Percentiles rank a stretch among this genome's conserved stretches.
Conservation (phyloP, 2,888 invertebrate genomes). For the Brachyptera risi region DNA sequence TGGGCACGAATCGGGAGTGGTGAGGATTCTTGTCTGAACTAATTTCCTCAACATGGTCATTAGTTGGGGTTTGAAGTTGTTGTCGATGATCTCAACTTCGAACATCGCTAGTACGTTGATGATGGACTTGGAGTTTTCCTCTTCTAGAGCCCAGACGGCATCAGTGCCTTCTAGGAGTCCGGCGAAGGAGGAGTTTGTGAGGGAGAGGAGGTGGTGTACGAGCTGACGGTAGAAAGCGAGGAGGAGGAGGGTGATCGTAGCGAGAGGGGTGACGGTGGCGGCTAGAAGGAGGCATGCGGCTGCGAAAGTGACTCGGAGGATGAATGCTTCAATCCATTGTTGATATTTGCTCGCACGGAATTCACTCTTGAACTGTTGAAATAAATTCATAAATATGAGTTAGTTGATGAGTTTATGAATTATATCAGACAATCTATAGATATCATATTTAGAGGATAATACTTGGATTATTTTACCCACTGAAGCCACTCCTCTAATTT, state of each 20-base stretch:
- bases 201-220: slow-evolving; percentile 2
- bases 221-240: slow-evolving; percentile 20
- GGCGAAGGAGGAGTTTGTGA: slow-evolving; percentile 40
- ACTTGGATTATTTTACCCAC: too few species aligned
- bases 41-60: slow-evolving; percentile 32
- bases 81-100: slow-evolving; percentile 40
- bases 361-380: too few species aligned
- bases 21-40: slow-evolving; percentile 33
- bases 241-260: background rate
- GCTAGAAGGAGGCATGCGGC: slow-evolving; percentile 20
- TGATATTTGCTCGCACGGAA: background rate
- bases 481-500: too few species aligned
- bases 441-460: too few species aligned
- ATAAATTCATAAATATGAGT: too few species aligned
- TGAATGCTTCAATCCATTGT: slow-evolving; percentile 9
- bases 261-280: slow-evolving; percentile 9
- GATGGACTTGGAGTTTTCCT: slow-evolving; percentile 46
- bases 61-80: slow-evolving; percentile 34
- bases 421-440: too few species aligned
- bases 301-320: slow-evolving; percentile 19
- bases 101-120: slow-evolving; percentile 51
- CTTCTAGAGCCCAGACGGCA: slow-evolving; percentile 53
- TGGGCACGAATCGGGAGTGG: slow-evolving; percentile 33
- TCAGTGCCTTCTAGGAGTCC: slow-evolving; percentile 52
- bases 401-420: too few species aligned